Base-by-base conservation (phyloP, 2,113 vertebrate species). In the Pelvicachromis taeniatus region DNA sequence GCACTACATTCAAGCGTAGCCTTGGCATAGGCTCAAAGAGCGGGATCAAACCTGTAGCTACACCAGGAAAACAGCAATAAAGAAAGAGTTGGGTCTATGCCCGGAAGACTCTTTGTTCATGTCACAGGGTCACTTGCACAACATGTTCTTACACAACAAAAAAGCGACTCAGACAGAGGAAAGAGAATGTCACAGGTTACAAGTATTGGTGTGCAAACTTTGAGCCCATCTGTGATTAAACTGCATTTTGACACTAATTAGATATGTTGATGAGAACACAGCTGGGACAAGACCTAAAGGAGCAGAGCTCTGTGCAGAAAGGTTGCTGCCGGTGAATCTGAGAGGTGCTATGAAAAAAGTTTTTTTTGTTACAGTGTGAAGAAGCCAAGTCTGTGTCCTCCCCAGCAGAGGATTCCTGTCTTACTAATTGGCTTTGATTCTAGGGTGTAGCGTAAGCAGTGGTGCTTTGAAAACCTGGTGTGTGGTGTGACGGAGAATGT, bases 161-260 rank as follows among this genome's bases (percentile, higher is more conserved):
- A 40, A 54, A 73, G 26, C 7, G 31, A 85, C 38, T 73, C 9
- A 2, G 56, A 58, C 65, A 8, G 23, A 53, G 56, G 58, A 19
- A 63, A 29, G 21, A 33, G 68, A 58, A 33, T 33, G 61, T 26
- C 13, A 70, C 79, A 63, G 52, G 56, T 82, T 84, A 70, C 78
- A 75, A 78, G 79, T 50, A 68, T 52, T 31, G 13, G 7, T 85
- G 83, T 65, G 50, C 55, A 82, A 88, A 85, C 77, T 59, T 81
- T 78, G 83, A 84, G 55, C 83, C 29, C 86, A 79, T 88, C 87
- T 91, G 89, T 82, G 89, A 85, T 87, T 84, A 81, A 90, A 84
- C 65, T 70, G n/a, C 56, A 78, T 92, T 92, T 85, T 86, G 56
- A 87, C 65, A 82, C 84, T 90, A 86, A 93, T 93, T 91, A 83